Evolutionary conservation across 2,888 invertebrate species (phyloP).

Genomic region (Periphyllus acericola): DNA sequence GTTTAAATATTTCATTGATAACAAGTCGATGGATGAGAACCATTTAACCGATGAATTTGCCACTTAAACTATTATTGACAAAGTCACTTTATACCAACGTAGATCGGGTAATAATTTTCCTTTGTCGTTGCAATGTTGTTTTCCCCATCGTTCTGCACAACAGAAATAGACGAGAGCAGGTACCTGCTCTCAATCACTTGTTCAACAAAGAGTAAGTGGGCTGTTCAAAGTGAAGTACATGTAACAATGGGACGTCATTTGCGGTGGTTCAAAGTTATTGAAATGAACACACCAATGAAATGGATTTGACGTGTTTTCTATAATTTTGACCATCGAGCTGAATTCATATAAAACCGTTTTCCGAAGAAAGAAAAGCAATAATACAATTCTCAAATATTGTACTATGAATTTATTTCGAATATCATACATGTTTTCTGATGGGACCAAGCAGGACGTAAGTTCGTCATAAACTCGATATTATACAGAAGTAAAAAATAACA

Average conservation of each 20-base stretch:
- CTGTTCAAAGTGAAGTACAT: not conserved
- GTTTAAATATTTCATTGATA: too few species aligned
- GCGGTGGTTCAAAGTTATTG: not conserved
- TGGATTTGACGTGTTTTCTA: not conserved
- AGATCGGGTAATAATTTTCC: not conserved
- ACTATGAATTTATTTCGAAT: too few species aligned
- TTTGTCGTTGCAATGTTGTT: not conserved
- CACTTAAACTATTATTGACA: not conserved
- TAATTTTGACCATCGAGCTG: not conserved
- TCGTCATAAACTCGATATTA: too few species aligned
- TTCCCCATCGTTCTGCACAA: not conserved
- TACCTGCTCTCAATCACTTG: not conserved
- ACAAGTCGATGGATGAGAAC: not conserved
- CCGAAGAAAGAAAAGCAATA: not conserved
- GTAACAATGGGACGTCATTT: constrained; percentile 3
- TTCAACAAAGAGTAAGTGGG: not conserved
- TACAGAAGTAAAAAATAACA: too few species aligned
- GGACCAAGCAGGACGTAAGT: too few species aligned
- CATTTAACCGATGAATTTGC: not conserved
- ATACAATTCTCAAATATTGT: not conserved
- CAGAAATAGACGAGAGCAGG: not conserved
- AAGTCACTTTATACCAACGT: not conserved
- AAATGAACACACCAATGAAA: not conserved
- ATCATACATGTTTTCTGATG: too few species aligned
- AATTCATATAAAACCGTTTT: not conserved